These are phyloP conservation scores for Chironomus tepperi DNA, from an alignment of 1,140 invertebrate genomes.

Conservation along the genomic window DNA sequence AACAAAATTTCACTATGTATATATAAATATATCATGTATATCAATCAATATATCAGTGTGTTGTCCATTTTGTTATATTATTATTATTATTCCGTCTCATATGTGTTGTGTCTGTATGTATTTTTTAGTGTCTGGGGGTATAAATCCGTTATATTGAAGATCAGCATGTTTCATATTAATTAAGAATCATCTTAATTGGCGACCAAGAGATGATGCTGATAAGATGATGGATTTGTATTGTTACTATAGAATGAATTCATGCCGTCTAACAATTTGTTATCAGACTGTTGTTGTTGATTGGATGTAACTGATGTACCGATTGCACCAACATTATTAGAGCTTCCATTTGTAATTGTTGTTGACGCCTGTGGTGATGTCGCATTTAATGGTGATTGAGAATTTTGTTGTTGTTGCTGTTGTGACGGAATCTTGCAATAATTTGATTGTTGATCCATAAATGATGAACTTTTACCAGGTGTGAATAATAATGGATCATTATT, in stretches of 20 bases:
- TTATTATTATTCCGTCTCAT: no score
- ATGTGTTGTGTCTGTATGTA: no score
- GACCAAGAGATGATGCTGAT: constrained; percentile 38
- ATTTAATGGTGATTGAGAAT: neutral
- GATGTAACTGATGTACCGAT: constrained; percentile 24
- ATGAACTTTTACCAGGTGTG: neutral
- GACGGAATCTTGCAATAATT: constrained; percentile 12
- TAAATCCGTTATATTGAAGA: neutral
- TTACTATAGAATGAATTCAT: constrained; percentile 38
- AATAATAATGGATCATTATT: constrained; percentile 15
- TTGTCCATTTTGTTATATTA: no score
- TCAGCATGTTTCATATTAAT: neutral
- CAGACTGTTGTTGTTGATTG: constrained; percentile 16
- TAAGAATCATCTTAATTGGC: constrained; percentile 35
- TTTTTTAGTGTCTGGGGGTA: no score
- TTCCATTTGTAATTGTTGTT: neutral
- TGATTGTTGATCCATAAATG: neutral
- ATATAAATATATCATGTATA: no score
- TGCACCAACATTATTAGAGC: constrained; percentile 2
- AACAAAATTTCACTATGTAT: no score
- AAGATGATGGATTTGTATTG: constrained; percentile 30
- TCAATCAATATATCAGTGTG: no score
- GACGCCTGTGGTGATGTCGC: neutral
- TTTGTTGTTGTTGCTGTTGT: constrained; percentile 9
- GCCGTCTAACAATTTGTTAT: constrained; percentile 35